Evolutionary conservation across 2,797 vertebrate species (phyloP).

Genomic region (Phoeniculus purpureus): DNA sequence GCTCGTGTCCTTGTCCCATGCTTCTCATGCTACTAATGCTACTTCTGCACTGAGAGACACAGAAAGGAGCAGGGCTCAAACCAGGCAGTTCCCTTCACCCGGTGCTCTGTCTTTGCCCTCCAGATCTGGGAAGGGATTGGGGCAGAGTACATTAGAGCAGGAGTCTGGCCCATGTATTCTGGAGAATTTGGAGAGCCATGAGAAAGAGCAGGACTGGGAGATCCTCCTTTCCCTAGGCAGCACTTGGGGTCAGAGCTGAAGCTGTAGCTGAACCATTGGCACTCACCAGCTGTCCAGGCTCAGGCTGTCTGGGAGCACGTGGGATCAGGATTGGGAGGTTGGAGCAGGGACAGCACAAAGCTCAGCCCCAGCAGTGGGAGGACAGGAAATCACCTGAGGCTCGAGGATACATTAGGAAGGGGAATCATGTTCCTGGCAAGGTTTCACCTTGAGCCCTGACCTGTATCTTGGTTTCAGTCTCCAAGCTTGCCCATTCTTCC

Average conservation of each 20-base stretch:
- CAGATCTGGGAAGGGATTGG: not conserved
- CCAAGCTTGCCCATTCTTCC: not conserved
- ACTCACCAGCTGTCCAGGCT: not conserved
- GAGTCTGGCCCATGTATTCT: not conserved
- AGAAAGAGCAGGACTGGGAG: not conserved
- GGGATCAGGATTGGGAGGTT: too few relatives aligned
- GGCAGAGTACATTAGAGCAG: not conserved
- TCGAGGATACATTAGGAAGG: not conserved
- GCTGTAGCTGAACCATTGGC: not conserved
- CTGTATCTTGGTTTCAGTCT: not conserved
- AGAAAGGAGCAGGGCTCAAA: not conserved
- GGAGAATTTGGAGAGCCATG: not conserved
- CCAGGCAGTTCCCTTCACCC: not conserved
- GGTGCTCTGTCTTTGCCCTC: not conserved
- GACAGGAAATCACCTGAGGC: not conserved
- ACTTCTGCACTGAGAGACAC: not conserved
- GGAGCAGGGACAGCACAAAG: not conserved
- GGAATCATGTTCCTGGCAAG: not conserved
- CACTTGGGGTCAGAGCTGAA: not conserved
- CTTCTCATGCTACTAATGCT: fast-evolving
- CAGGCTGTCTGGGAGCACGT: not conserved
- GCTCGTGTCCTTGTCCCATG: fast-evolving
- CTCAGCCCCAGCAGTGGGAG: not conserved
- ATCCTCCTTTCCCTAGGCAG: not conserved
- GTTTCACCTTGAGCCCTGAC: not conserved